phyloP scores from a whole-genome alignment of 2,797 vertebrate species.

The Aulostomus chinensis region DNA sequence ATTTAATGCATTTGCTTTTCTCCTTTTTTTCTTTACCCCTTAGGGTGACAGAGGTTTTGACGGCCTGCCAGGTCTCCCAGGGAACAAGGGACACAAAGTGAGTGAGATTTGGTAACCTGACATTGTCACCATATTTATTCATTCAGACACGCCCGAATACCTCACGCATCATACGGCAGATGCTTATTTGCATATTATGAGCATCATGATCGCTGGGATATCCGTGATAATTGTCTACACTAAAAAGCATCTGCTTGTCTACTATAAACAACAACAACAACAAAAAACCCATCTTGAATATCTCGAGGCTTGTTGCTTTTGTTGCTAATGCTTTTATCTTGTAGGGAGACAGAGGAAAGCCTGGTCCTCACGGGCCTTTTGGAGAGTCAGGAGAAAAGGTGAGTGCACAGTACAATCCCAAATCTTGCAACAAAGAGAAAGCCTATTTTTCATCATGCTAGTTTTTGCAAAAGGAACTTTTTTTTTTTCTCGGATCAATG shows the following conservation, averaged over 20 bases:
- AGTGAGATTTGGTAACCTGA: constrained; percentile 62
- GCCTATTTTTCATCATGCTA: constrained; percentile 6
- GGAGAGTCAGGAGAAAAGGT: constrained; percentile 88
- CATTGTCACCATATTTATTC: constrained; percentile 19
- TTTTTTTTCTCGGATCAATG: constrained; percentile 19
- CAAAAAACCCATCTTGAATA: constrained; percentile 16
- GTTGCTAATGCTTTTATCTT: constrained; percentile 56
- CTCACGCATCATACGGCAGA: constrained; percentile 35
- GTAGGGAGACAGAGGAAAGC: constrained; percentile 88
- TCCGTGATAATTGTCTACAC: constrained; percentile 26
- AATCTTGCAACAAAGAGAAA: constrained; percentile 23
- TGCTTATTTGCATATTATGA: constrained; percentile 58
- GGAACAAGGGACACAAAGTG: constrained; percentile 90
- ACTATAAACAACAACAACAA: constrained; percentile 40
- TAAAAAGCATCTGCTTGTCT: constrained; percentile 43
- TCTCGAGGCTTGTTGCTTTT: constrained; percentile 19
- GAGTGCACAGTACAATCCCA: constrained; percentile 33
- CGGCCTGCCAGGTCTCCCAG: constrained; percentile 89
- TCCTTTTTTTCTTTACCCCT: constrained; percentile 39
- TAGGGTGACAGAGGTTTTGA: constrained; percentile 94
- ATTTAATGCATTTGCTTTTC: constrained; percentile 58
- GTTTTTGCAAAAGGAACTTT: constrained; percentile 29
- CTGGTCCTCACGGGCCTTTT: constrained; percentile 78
- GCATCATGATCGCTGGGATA: constrained; percentile 41
- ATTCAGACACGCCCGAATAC: constrained; percentile 22